Base-by-base conservation (phyloP, 2,888 invertebrate genomes). In the Taphrorychus bicolor region DNA sequence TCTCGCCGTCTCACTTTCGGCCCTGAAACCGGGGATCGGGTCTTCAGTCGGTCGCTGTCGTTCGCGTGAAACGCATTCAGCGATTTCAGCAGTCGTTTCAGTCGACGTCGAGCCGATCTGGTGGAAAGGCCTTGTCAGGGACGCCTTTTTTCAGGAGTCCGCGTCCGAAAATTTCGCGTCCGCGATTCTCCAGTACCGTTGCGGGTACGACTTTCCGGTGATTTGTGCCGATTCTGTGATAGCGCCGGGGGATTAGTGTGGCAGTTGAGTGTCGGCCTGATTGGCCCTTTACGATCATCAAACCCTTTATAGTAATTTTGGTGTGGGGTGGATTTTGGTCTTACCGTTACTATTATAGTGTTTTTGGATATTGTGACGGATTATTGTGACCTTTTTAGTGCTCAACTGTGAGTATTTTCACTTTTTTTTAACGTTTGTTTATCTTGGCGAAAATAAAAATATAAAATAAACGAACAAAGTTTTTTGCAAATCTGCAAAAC, bases 21-120 rank as follows among this genome's bases (percentile, higher is more conserved):
- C 71, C 68, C 69, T 63, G 67, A 73, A 75, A 73, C 75, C 77
- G 80, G 79, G 79, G 80, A 80, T 80, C 79, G 76, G 71, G 81
- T 78, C 79, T 77, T 80, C 82, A 82, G 82, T 82, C 75, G 76
- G 74, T 75, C 76, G 75, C 76, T 71, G 81, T 76, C 81, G 77
- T 75, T 78, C 80, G 80, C 72, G 72, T 73, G 71, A 78, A 73
- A 72, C 77, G 78, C 76, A 78, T 75, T 79, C 72, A 49, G 57
- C 54, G 58, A 24, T 59, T 63, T 72, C 70, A 68, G 72, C 70
- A 22, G 45, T 14, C 49, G 69, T 72, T 75, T 77, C 76, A 77
- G 77, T 78, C 72, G 74, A 70, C 59, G 70, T 69, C 65, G 72
- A 71, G 71, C 75, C 66, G 61, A 70, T 62, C 70, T 67, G 64